Evolutionary conservation across 2,797 vertebrate species (phyloP), one percentile per base, ranked within the genome.

Genomic region (Coccyzus lansbergi): DNA sequence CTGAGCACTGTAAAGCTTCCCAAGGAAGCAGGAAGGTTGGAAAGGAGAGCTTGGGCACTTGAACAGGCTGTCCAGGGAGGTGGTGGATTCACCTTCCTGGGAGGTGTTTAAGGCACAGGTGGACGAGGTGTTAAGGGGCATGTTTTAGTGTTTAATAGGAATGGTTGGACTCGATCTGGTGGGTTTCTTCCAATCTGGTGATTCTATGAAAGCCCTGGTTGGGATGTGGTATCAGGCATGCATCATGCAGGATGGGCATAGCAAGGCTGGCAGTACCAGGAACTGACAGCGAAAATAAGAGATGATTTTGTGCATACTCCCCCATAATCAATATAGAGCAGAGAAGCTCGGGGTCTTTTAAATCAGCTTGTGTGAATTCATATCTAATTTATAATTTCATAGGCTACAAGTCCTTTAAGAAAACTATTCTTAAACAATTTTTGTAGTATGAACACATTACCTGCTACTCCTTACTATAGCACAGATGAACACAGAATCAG

Each of bases 181-280:
- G n/a, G n/a, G n/a, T n/a, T n/a, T n/a, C n/a, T n/a, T n/a, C n/a
- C n/a, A n/a, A n/a, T n/a, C n/a, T n/a, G n/a, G n/a, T n/a, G n/a
- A n/a, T n/a, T n/a, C n/a, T n/a, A n/a, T n/a, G n/a, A n/a, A n/a
- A 68, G 36, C 38, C 34, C 42, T 58, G 29, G 10, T 22, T 1
- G 2, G 75, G 36, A 42, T 1, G 0, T 1, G 42, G 38, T 17
- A 10, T 63, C 53, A 31, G 12, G 33, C 69, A 46, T 1, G 0
- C 29, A 6, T 20, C 2, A 1, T 4, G 28, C 36, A 7, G 67
- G 38, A 29, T 0, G 9, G 28, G 28, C 48, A 34, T 4, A 4
- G 33, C 28, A 21, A 34, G 34, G 65, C 33, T 68, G 74, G 65
- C 25, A 59, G 36, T 52, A 38, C 17, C 58, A 53, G 5, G 3